Base-by-base conservation (phyloP, 2,888 invertebrate genomes). In the Hirtodrosophila duncani region DNA sequence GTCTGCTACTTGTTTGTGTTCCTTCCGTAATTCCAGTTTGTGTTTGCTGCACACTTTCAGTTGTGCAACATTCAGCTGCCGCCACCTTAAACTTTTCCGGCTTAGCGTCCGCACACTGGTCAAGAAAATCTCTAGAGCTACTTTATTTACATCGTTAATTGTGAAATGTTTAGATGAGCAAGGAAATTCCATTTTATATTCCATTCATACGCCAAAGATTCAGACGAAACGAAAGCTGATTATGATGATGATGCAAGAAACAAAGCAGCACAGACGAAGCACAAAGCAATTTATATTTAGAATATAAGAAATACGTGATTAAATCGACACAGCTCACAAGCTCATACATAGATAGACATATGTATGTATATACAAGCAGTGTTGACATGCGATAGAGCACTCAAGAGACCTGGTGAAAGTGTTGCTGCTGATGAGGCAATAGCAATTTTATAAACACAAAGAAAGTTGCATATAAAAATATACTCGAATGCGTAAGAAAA, bases 91-190 rank as follows among this genome's bases (percentile, higher is more conserved):
- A 26, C 66, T 13, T 18, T 13, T 4, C 6, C 8, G 6, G 21
- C 14, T 16, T 7, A 17, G 17, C 4, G 16, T 17, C n/a, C n/a
- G n/a, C n/a, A n/a, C n/a, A n/a, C n/a, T n/a, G n/a, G n/a, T n/a
- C n/a, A 21, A 5, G 8, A 36, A 27, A 27, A n/a, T 11, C n/a
- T n/a, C n/a, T 8, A 26, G 18, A 17, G 17, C 11, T 27, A 9
- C 11, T 49, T 37, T 49, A 72, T 56, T 55, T 63, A 56, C 67
- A 67, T 21, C 34, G 37, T 50, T 18, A 29, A 52, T 74, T 74
- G 63, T 42, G 60, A 65, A 77, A 77, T 55, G 50, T 60, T 63
- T 52, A 50, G 38, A 39, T 41, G 41, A 51, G 48, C 67, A 64
- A 71, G 59, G 58, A 51, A 63, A 51, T 46, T 67, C 49, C 60